Percentiles rank a stretch among this genome's conserved stretches.
Evolutionary conservation across 2,797 vertebrate genomes (phyloP).

Genomic region (Pagetopsis macropterus): DNA sequence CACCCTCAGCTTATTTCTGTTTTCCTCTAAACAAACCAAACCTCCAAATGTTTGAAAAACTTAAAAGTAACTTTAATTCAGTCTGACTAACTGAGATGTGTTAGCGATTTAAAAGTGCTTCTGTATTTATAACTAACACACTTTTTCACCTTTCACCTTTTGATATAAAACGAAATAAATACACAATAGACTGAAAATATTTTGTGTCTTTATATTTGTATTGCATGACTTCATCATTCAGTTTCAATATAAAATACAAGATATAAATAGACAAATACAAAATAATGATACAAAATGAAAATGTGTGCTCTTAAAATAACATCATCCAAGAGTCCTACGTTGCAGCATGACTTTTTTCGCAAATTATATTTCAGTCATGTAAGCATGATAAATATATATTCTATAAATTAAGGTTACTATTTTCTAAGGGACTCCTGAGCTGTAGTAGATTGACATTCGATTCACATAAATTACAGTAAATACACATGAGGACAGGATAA

Average conservation of each 20-base stretch:
- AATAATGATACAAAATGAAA: conserved; percentile 23
- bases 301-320: conserved; percentile 56
- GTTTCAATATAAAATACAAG: conserved; percentile 60
- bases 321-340: conserved; percentile 30
- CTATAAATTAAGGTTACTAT: conserved; percentile 39
- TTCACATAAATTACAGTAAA: conserved; percentile 27
- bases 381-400: conserved; percentile 25
- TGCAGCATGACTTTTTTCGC: conserved; percentile 43
- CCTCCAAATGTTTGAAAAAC: conserved; percentile 39
- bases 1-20: conserved; percentile 39
- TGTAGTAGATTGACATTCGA: conserved; percentile 46
- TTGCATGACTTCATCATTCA: conserved; percentile 20
- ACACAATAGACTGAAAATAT: background rate
- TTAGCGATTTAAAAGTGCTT: conserved; percentile 9
- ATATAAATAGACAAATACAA: conserved; percentile 22
- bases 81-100: conserved; percentile 12
- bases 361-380: conserved; percentile 59
- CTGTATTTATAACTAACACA: background rate
- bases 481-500: conserved; percentile 24
- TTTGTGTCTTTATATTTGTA: conserved; percentile 34
- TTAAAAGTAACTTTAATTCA: conserved; percentile 5
- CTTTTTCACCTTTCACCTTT: conserved; percentile 3
- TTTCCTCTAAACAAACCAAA: conserved; percentile 47
- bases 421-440: conserved; percentile 33
- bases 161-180: conserved; percentile 9